Percentiles rank a stretch among this genome's conserved stretches.
phyloP scores from a whole-genome alignment of 2,113 vertebrate genomes.

The Plecturocebus donacophilus region DNA sequence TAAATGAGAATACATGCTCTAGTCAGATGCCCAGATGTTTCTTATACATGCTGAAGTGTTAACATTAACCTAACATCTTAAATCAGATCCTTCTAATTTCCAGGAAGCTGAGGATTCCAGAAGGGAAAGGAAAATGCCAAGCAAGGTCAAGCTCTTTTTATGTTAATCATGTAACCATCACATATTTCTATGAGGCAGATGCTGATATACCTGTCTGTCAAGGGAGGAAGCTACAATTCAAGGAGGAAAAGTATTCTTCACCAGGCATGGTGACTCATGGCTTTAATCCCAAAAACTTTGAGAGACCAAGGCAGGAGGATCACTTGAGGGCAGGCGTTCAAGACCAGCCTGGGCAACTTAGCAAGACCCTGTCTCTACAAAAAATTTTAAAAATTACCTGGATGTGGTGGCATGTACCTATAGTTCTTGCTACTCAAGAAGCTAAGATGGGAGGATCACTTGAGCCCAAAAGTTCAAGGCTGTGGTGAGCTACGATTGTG shows the following conservation, averaged over 20 bases:
- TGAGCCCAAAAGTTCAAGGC: no score
- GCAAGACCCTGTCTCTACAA: no score
- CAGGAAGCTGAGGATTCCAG: neutral
- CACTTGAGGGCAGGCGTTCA: no score
- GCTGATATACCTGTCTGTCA: neutral
- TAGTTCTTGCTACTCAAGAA: no score
- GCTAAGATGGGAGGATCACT: no score
- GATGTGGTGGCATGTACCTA: no score
- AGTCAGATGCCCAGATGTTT: neutral
- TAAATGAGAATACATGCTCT: neutral
- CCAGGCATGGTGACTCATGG: no score
- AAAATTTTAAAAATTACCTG: no score
- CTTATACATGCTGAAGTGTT: neutral
- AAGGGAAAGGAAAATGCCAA: neutral
- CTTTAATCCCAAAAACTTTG: no score
- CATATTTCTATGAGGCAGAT: neutral
- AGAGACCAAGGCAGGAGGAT: no score
- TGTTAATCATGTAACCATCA: neutral
- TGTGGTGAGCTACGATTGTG: no score
- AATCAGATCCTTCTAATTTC: neutral
- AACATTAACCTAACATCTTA: neutral
- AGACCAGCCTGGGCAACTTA: no score
- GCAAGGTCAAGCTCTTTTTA: neutral
- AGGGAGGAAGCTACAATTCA: neutral
- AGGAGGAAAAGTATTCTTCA: neutral